Evolutionary conservation across 1,140 invertebrate species (phyloP), one percentile per base, ranked within the genome.

Genomic region (Arion vulgaris): DNA sequence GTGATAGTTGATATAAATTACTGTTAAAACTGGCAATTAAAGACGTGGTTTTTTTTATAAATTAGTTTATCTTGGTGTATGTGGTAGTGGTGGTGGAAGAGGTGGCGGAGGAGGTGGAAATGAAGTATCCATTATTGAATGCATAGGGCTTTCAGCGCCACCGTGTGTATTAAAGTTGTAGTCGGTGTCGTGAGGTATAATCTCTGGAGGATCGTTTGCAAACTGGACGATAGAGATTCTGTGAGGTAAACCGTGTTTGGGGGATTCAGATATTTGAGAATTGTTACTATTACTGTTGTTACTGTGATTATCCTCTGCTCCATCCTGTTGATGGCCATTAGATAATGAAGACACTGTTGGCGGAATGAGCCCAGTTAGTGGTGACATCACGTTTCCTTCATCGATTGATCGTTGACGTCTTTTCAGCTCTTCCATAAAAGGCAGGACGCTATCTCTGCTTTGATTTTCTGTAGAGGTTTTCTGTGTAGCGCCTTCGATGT

Each of bases 401-500:
- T 81, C 80, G 17, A 81, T 57, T n/a, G 45, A 51, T 23, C 51
- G 39, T 36, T 81, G 80, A 5, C 80, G 39, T 57, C 51, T 51
- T 23, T 49, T 39, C n/a, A 81, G 80, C 28, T 81, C 80, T 36
- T 39, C 80, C 71, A 81, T 81, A 36, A 81, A 81, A 36, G 80
- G 80, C 1, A 81, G 71, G 1, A 32, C 69, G 19, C 53, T 23
- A 15, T 9, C 17, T n/a, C 23, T 5, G 32, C 23, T 41, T 62
- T 79, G 77, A 66, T 36, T 66, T 79, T 57, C 77, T 19, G 23
- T n/a, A 13, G 77, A 41, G 17, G 38, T 51, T 41, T 76, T 76
- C 5, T 23, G 2, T 53, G 5, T 0, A 2, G 17, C 1, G 17
- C 11, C n/a, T 17, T 76, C 49, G 2, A 9, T n/a, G 28, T 19